Conservation (phyloP, 2,888 invertebrate genomes). For the Schizotus pectinicornis region DNA sequence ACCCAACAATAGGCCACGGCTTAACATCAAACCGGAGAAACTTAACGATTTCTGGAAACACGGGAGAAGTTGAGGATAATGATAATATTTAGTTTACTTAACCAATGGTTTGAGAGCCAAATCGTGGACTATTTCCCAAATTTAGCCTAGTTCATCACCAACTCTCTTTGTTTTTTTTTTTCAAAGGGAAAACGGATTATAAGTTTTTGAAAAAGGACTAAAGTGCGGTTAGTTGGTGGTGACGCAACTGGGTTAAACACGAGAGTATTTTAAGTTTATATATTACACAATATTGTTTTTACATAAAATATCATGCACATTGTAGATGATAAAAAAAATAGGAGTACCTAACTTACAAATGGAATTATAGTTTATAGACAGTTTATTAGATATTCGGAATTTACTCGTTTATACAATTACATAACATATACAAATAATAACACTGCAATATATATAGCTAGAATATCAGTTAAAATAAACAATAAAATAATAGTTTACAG, state of each 20-base stretch:
- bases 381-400: constrained; percentile 29
- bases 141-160: too few relatives aligned
- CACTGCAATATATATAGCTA: constrained; percentile 20
- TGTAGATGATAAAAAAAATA: constrained; percentile 45
- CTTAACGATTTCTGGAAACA: too few relatives aligned
- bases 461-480: constrained; percentile 10
- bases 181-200: too few relatives aligned
- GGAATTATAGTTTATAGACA: constrained; percentile 43
- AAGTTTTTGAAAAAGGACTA: too few relatives aligned
- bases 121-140: too few relatives aligned
- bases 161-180: too few relatives aligned
- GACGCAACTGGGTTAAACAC: neutral
- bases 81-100: too few relatives aligned
- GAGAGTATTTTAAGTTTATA: constrained; percentile 20
- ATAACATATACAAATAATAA: constrained; percentile 49
- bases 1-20: too few relatives aligned
- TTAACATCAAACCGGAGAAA: too few relatives aligned
- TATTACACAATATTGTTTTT: constrained; percentile 43
- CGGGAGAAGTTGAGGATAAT: too few relatives aligned
- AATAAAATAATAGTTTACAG: constrained; percentile 10
- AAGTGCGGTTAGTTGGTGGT: neutral
- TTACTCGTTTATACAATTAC: constrained; percentile 48
- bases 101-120: too few relatives aligned
- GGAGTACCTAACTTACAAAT: constrained; percentile 44
- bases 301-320: constrained; percentile 46